phyloP scores from a whole-genome alignment of 2,113 vertebrate species.

The Limnothrissa miodon region DNA sequence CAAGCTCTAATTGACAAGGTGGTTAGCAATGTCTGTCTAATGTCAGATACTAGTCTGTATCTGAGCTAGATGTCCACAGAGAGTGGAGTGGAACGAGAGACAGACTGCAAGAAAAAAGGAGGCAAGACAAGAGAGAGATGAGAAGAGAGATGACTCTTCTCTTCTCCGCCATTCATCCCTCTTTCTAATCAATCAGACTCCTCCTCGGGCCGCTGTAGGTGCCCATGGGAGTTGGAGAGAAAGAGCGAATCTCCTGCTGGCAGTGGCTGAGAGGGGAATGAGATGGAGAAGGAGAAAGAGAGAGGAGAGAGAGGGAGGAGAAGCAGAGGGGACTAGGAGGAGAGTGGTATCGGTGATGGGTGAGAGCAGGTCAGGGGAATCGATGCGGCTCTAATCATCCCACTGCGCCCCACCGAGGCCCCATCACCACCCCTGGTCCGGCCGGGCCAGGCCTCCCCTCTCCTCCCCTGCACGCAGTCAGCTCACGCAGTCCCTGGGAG shows the following conservation, averaged over 20 bases:
- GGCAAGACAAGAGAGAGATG: not conserved
- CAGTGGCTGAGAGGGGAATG: not conserved
- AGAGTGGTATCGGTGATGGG: slow-evolving; percentile 13
- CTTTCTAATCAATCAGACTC: not conserved
- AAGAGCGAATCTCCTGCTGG: not conserved
- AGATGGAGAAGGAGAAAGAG: not conserved
- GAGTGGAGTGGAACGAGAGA: not conserved
- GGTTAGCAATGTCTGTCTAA: not conserved
- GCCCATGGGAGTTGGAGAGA: not conserved
- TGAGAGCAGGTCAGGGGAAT: slow-evolving; percentile 15
- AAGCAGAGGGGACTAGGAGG: not conserved
- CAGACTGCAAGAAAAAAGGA: not conserved
- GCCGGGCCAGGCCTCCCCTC: not conserved
- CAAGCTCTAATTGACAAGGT: not conserved
- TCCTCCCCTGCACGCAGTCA: not conserved
- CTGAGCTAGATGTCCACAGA: not conserved
- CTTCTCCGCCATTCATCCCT: not conserved
- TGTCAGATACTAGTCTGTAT: not conserved
- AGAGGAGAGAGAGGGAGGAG: not conserved
- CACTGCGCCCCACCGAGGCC: not conserved
- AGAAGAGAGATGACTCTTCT: not conserved
- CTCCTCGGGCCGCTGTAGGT: not conserved
- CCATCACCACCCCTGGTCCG: not conserved
- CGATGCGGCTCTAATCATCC: slow-evolving; percentile 34
- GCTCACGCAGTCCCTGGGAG: not conserved